A percentile compares a stretch with the other conserved stretches of the same genome.
Conservation (phyloP, 2,113 vertebrate genomes). For the Sigmodon hispidus region DNA sequence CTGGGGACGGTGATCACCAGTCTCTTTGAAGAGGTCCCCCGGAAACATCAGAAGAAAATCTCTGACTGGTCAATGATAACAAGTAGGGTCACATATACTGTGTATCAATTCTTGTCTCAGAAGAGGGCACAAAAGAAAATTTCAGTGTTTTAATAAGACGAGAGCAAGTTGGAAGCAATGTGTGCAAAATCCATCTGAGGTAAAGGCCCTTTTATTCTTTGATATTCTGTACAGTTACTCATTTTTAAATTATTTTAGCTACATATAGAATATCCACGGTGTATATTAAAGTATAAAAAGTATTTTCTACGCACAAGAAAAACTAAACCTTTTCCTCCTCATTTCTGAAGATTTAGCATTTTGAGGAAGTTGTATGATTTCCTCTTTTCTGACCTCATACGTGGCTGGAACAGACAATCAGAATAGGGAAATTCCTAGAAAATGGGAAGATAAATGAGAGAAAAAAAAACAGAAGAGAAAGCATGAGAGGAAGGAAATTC, state of each 20-base stretch:
- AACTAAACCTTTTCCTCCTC: not conserved
- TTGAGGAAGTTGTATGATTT: conserved; percentile 37
- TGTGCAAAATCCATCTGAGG: not conserved
- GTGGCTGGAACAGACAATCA: conserved; percentile 11
- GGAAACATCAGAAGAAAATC: conserved; percentile 36
- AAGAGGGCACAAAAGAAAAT: not conserved
- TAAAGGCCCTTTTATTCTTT: conserved; percentile 33
- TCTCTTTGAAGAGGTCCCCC: not conserved
- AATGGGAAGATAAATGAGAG: not conserved
- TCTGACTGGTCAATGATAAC: not conserved
- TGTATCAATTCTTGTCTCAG: conserved; percentile 40
- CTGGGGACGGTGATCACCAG: not conserved
- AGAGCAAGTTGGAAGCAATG: not conserved
- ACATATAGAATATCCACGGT: conserved; percentile 34
- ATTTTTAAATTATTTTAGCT: conserved; percentile 55
- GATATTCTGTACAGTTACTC: conserved; percentile 11
- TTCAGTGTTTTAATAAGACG: conserved; percentile 6
- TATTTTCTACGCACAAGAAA: conserved; percentile 31
- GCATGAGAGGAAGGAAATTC: not conserved
- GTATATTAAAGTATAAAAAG: conserved; percentile 33
- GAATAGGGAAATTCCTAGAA: conserved; percentile 30
- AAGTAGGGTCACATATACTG: conserved; percentile 24
- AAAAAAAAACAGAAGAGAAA: not conserved
- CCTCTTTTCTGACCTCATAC: conserved; percentile 43
- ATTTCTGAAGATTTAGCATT: conserved; percentile 19